Evolutionary conservation across 2,113 vertebrate species (phyloP).

Genomic region (Callipepla squamata): DNA sequence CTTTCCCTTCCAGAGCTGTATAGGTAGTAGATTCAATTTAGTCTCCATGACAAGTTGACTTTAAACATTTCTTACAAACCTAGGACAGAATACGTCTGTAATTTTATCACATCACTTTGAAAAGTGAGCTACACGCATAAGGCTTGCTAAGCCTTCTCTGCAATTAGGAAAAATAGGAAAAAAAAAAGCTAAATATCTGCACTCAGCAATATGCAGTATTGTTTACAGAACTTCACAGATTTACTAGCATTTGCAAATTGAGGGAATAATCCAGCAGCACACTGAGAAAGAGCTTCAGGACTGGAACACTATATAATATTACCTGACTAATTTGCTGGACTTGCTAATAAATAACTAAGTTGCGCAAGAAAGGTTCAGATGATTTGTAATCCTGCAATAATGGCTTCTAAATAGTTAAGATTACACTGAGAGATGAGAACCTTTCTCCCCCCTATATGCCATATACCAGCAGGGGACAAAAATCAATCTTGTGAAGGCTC

Average conservation of each 20-base stretch:
- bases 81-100: conserved; percentile 70
- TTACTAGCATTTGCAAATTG: conserved; percentile 14
- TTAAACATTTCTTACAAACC: conserved; percentile 78
- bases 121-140: conserved; percentile 23
- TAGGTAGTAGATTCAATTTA: conserved; percentile 82
- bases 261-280: neutral
- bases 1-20: conserved; percentile 66
- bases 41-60: conserved; percentile 80
- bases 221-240: conserved; percentile 9
- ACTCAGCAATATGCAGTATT: neutral
- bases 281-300: neutral
- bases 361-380: conserved; percentile 69
- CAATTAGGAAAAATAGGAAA: neutral
- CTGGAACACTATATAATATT: neutral
- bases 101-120: conserved; percentile 74
- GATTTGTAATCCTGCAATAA: conserved; percentile 78
- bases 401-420: conserved; percentile 83
- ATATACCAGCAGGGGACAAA: conserved; percentile 78
- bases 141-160: neutral
- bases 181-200: neutral
- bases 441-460: conserved; percentile 73
- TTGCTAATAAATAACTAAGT: conserved; percentile 65
- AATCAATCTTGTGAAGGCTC: conserved; percentile 80
- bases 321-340: conserved; percentile 58
- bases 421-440: conserved; percentile 79